Base-by-base conservation (phyloP, 1,140 invertebrate genomes). In the Thaumetopoea pityocampa region DNA sequence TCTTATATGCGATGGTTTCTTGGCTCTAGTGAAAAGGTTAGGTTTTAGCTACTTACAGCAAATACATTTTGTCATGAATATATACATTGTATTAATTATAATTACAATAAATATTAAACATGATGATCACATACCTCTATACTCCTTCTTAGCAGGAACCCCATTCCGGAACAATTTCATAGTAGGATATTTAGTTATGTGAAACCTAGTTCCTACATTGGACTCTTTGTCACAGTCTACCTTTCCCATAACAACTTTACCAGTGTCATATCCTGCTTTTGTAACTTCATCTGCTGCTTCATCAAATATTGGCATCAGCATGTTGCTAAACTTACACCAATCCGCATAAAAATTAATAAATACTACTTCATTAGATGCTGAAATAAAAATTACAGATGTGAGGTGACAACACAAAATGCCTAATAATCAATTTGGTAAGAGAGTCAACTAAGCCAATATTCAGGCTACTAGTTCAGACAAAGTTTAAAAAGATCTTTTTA, bases 281-380 rank as follows among this genome's bases (percentile, higher is more conserved):
- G 85, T 87, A 33, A 99, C 88, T 89, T 95, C 95, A 61, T 94
- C 92, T 10, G 96, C 94, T 16, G 97, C 93, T 86, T 99, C 96
- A 85, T 98, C 96, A 87, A 98, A 99, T 71, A 98, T 93, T 16
- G 98, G 98, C 60, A 94, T 93, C 66, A 99, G 86, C 76, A 98
- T 91, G 87, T 98, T 98, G 88, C 97, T 99, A 85, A 95, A 95
- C 61, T 91, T 89, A 87, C 94, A 98, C 96, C 97, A 99, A 73
- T 99, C 97, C 5, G 97, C 98, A 88, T 99, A 99, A 86, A 99
- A 99, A 86, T 99, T 99, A 49, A 99, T 93, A 83, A 99, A 95
- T 34, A 99, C 97, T 79, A 99, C 86, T 88, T 99, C 96, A 89
- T 96, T 96, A 33, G 91, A 91, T 44, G 93, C 97, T 98, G 88